phyloP scores from a whole-genome alignment of 2,888 invertebrate species.

The Trachelus troglodyta region DNA sequence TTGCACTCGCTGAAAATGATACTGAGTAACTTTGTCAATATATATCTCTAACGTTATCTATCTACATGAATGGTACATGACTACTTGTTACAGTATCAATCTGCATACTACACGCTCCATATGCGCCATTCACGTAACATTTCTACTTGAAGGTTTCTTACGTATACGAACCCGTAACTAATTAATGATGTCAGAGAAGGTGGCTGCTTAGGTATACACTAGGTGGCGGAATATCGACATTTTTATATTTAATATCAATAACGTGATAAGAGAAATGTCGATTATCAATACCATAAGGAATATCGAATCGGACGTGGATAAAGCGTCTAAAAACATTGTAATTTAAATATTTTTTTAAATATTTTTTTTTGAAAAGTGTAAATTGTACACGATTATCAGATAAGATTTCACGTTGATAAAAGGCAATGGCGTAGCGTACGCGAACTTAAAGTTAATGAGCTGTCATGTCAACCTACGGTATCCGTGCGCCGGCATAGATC shows the following conservation, averaged over 20 bases:
- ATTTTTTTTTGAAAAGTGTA: neutral
- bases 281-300: neutral
- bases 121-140: neutral
- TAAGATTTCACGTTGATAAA: conserved; percentile 8
- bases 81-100: neutral
- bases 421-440: conserved; percentile 13
- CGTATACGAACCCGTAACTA: neutral
- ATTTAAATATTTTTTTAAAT: neutral
- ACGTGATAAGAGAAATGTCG: neutral
- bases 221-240: neutral
- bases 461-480: conserved; percentile 20
- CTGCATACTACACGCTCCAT: neutral
- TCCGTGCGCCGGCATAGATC: conserved; percentile 18
- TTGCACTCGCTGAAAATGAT: neutral
- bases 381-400: conserved; percentile 4
- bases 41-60: neutral
- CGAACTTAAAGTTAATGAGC: conserved; percentile 22
- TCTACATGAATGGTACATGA: neutral
- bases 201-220: neutral
- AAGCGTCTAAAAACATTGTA: neutral
- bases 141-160: neutral
- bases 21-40: neutral
- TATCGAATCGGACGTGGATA: neutral
- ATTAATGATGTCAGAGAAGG: neutral
- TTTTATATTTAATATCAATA: neutral